Evolutionary conservation across 2,888 invertebrate genomes (phyloP).

Genomic region (Allophyes oxyacanthae): DNA sequence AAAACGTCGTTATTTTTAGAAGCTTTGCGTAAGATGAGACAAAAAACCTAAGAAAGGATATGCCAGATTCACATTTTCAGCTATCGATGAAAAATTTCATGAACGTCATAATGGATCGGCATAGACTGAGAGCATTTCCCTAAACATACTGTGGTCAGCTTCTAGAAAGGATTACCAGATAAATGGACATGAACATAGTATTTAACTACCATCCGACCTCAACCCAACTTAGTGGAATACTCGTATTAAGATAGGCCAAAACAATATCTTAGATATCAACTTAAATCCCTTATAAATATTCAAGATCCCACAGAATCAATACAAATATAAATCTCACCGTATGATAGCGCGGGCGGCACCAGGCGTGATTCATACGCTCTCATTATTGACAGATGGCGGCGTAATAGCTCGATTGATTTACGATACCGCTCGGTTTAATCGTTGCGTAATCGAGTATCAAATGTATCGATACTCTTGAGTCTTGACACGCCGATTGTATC

Average conservation of each 20-base stretch:
- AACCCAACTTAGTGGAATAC: background rate
- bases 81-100: too few species aligned
- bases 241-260: background rate
- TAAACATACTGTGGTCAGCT: too few species aligned
- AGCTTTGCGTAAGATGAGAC: too few species aligned
- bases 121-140: too few species aligned
- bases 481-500: slow-evolving; percentile 52
- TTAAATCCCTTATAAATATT: slow-evolving; percentile 33
- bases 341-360: slow-evolving; percentile 49
- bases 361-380: slow-evolving; percentile 81
- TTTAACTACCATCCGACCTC: too few species aligned
- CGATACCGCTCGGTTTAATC: slow-evolving; percentile 75
- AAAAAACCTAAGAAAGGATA: too few species aligned
- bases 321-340: slow-evolving; percentile 49
- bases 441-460: slow-evolving; percentile 71
- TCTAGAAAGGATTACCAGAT: too few species aligned
- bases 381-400: slow-evolving; percentile 83
- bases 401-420: slow-evolving; percentile 84
- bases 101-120: too few species aligned
- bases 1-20: too few species aligned
- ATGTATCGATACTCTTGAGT: slow-evolving; percentile 55
- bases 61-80: too few species aligned
- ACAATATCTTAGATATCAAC: background rate
- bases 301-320: slow-evolving; percentile 35
- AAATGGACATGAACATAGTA: too few species aligned